Conservation (phyloP, 2,888 invertebrate genomes). For the Elgonia sp. region DNA sequence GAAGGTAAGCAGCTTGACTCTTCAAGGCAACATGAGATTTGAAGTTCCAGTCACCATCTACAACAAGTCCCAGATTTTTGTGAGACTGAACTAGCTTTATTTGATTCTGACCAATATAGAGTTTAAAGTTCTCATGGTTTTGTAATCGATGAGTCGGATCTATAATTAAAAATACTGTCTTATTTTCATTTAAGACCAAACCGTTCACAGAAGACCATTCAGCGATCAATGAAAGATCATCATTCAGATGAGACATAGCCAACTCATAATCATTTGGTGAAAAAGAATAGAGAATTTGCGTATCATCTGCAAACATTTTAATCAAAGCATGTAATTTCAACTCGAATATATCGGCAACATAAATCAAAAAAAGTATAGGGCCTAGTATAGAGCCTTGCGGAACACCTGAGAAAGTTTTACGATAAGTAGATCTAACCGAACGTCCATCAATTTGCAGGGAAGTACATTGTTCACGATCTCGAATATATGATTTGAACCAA, state of each 20-base stretch:
- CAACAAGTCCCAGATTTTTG: conserved; percentile 8
- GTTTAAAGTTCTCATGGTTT: neutral
- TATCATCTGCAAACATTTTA: conserved; percentile 34
- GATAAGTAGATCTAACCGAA: too few species aligned
- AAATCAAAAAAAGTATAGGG: neutral
- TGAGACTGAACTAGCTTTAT: neutral
- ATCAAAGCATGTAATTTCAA: neutral
- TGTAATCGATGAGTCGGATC: neutral
- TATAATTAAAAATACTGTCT: neutral
- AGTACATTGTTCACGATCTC: neutral
- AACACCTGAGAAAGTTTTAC: too few species aligned
- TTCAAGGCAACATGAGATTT: neutral
- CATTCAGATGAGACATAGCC: too few species aligned
- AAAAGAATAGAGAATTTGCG: conserved; percentile 2
- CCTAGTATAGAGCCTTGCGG: neutral
- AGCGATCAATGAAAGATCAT: neutral
- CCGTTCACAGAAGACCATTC: neutral
- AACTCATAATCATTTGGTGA: neutral
- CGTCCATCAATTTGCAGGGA: too few species aligned
- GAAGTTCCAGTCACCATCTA: neutral
- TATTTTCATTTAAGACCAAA: neutral
- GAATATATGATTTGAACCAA: neutral
- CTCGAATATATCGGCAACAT: neutral
- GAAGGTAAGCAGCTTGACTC: neutral
- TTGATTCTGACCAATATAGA: neutral